Percentiles rank a stretch among this genome's conserved stretches.
phyloP scores from a whole-genome alignment of 2,113 vertebrate species.

The Nyctibius bracteatus region DNA sequence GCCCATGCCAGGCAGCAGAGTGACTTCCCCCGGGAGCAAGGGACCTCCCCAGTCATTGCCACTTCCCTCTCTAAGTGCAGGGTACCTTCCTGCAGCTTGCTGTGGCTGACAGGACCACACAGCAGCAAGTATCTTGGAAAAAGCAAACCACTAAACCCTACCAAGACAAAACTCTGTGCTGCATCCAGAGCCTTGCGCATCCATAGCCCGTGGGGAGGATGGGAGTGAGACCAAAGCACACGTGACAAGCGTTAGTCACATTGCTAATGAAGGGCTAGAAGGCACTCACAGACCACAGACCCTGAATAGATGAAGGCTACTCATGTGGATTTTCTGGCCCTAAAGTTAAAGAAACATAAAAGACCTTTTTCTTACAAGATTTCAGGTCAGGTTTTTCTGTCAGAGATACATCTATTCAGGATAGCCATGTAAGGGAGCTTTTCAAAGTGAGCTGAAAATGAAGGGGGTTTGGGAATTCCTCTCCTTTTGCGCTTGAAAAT shows the following conservation, averaged over 20 bases:
- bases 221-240: neutral
- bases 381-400: slow-evolving; percentile 24
- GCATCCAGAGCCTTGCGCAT: neutral
- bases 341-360: neutral
- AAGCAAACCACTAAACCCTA: neutral
- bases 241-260: neutral
- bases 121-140: neutral
- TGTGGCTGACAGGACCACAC: neutral
- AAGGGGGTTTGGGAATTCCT: neutral
- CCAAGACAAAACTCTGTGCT: neutral
- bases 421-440: neutral
- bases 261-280: neutral
- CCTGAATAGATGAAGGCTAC: neutral
- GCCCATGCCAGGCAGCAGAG: neutral
- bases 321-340: neutral
- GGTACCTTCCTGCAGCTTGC: neutral
- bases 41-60: neutral
- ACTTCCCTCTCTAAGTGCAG: neutral
- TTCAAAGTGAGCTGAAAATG: neutral
- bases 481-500: neutral
- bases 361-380: neutral
- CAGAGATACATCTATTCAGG: neutral
- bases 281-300: neutral
- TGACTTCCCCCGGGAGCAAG: neutral
- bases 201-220: neutral